Evolutionary conservation across 2,888 invertebrate species (phyloP).

Genomic region (Ennomos fuscantarius): DNA sequence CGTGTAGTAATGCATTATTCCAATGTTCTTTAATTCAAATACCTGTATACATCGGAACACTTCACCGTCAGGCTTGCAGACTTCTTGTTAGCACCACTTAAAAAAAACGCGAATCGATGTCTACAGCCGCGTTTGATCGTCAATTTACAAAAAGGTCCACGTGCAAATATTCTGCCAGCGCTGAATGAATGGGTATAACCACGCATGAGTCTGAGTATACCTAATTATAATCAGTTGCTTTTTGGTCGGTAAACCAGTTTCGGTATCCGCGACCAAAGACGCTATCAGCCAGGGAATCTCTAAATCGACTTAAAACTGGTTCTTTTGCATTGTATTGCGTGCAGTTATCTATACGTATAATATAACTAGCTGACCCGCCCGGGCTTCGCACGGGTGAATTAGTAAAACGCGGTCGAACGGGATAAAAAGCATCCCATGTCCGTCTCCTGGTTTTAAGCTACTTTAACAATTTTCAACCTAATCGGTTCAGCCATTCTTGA

Average conservation of each 20-base stretch:
- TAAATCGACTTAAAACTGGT: slow-evolving; percentile 57
- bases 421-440: no score
- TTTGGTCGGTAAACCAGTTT: slow-evolving; percentile 59
- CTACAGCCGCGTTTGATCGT: slow-evolving; percentile 44
- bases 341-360: no score
- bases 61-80: slow-evolving; percentile 2
- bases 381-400: no score
- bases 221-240: slow-evolving; percentile 46
- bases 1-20: no score
- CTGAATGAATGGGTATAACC: slow-evolving; percentile 63
- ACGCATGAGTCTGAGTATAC: slow-evolving; percentile 19
- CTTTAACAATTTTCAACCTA: no score
- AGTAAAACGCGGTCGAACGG: no score
- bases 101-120: slow-evolving; percentile 52
- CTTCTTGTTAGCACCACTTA: slow-evolving; percentile 42
- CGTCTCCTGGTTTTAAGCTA: no score
- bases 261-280: slow-evolving; percentile 52
- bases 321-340: slow-evolving; percentile 55
- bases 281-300: slow-evolving; percentile 60
- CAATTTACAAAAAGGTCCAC: slow-evolving; percentile 50
- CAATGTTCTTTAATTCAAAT: not conserved
- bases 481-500: no score
- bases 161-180: slow-evolving; percentile 51
- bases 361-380: no score
- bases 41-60: not conserved